Base-by-base conservation (phyloP, 2,797 vertebrate species). In the Linurgus olivaceus region DNA sequence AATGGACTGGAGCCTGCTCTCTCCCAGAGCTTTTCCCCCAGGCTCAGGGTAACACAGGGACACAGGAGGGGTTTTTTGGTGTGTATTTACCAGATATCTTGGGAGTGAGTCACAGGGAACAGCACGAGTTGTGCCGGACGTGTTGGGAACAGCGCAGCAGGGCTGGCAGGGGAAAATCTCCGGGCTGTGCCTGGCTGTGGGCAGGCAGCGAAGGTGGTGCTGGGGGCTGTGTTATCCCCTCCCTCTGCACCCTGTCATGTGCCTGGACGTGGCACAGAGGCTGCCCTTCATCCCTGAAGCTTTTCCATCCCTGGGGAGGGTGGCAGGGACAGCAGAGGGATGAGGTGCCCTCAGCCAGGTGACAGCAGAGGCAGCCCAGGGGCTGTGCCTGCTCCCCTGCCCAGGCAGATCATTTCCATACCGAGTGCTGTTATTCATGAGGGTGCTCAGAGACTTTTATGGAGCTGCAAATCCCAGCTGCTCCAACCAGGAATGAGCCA, bases 381-480 rank as follows among this genome's bases (percentile, higher is more conserved):
- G 62, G 62, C 54, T 62, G 80, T 75, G 50, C 76, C 48, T 33
- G 42, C 24, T 84, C n/a, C 40, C 70, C 83, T 88, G 54, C 51
- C 18, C 48, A 8, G 58, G 25, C 35, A 55, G 38, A 92, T 63
- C 33, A 42, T 82, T 79, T 76, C 94, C 84, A 85, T 50, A 13
- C 59, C 3, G n/a, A 86, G 58, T 9, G 51, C 61, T 55, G 51
- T 10, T 79, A 87, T 91, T 92, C 91, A 59, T 33, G 31, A 79
- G 37, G 83, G 52, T 88, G 86, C 86, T 73, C 67, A 29, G 77
- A 81, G 70, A 24, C n/a, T 66, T 81, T 51, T 33, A 51, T n/a
- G 79, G 84, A 76, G 78, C 91, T 79, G 63, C 81, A 91, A 52
- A 92, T 82, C 84, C 55, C 95, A 79, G 91, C 86, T 91, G 94